Percentiles rank a stretch among this genome's conserved stretches.
Conservation (phyloP, 2,888 invertebrate genomes). For the Parnassius apollo region DNA sequence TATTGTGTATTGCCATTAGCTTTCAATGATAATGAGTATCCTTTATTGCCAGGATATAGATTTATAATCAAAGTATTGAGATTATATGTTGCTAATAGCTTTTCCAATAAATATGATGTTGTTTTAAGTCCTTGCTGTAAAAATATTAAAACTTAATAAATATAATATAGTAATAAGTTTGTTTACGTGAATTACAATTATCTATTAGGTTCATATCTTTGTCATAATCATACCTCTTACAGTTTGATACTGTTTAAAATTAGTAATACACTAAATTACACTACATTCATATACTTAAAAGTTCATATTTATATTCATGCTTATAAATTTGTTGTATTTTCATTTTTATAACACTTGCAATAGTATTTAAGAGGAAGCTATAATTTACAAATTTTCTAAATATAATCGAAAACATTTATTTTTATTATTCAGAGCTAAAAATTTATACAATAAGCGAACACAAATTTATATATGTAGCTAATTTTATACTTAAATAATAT, state of each 20-base stretch:
- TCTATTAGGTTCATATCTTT: constrained; percentile 3
- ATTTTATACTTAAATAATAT: too few species aligned
- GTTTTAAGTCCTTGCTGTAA: constrained; percentile 82
- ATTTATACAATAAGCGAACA: too few species aligned
- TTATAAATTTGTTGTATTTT: too few species aligned
- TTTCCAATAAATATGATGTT: constrained; percentile 89
- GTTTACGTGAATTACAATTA: constrained; percentile 10
- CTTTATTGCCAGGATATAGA: constrained; percentile 95
- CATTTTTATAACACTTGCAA: too few species aligned
- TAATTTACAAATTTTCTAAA: too few species aligned
- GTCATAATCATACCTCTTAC: constrained; percentile 1
- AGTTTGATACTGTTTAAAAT: constrained; percentile 1
- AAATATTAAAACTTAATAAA: constrained; percentile 27
- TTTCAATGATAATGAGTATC: constrained; percentile 88
- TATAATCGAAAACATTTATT: too few species aligned
- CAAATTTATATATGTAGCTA: too few species aligned
- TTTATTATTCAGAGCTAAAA: background rate
- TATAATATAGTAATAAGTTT: background rate
- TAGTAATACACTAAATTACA: too few species aligned
- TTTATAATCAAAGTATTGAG: constrained; percentile 94
- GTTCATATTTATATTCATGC: too few species aligned
- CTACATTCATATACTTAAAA: too few species aligned
- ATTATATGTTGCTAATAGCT: constrained; percentile 91
- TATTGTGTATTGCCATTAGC: constrained; percentile 79
- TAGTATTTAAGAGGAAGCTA: too few species aligned